These are phyloP conservation scores for Oxyura jamaicensis DNA, from an alignment of 2,113 vertebrate genomes.

Conservation along the genomic window DNA sequence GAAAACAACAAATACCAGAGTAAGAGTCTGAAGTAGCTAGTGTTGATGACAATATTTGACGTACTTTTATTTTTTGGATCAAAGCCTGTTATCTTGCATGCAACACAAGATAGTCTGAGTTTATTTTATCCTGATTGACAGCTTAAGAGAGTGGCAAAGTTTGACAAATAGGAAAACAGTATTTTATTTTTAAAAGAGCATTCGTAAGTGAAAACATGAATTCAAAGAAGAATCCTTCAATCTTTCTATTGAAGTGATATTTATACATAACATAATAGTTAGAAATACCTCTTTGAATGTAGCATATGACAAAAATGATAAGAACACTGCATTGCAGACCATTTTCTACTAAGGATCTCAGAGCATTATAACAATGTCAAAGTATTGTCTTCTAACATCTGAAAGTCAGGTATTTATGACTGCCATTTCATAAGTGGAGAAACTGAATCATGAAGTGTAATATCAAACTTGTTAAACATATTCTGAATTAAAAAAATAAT, in stretches of 20 bases:
- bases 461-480: neutral
- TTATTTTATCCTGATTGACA: conserved; percentile 21
- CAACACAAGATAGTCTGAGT: neutral
- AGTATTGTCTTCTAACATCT: neutral
- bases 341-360: neutral
- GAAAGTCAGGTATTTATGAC: neutral
- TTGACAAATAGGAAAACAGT: conserved; percentile 16
- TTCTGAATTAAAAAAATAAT: neutral
- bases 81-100: neutral
- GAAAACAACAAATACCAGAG: neutral
- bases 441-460: neutral
- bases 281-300: neutral
- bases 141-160: neutral
- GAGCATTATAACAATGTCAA: neutral
- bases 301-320: neutral
- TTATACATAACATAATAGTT: neutral
- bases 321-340: neutral
- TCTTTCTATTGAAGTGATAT: neutral
- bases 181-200: neutral
- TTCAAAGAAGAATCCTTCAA: neutral
- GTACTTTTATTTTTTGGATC: conserved; percentile 9
- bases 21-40: neutral
- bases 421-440: neutral
- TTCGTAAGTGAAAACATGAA: neutral
- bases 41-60: neutral